Conservation (phyloP, 2,113 vertebrate species). For the Cheilinus undulatus region DNA sequence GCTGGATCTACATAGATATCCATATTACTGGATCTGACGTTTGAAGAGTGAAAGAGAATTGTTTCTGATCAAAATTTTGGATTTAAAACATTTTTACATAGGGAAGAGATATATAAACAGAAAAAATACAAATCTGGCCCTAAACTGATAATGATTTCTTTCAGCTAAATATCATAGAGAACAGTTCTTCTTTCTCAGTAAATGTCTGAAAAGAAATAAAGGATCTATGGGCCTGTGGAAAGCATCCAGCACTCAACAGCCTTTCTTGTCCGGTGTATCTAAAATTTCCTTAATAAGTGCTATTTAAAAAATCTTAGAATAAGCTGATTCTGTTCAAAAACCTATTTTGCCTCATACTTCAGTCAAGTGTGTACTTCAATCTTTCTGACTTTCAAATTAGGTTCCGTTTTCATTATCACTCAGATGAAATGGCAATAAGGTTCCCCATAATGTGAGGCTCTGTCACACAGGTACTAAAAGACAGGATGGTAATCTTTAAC, state of each 20-base stretch:
- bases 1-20: constrained; percentile 1
- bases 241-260: neutral
- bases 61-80: neutral
- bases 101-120: no score
- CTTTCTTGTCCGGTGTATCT: neutral
- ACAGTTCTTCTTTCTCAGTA: no score
- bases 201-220: neutral
- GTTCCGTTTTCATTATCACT: constrained; percentile 2
- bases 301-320: neutral
- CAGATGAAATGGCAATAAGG: neutral
- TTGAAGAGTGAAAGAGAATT: neutral
- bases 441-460: neutral
- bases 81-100: no score
- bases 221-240: neutral
- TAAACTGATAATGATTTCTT: no score
- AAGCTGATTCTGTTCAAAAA: constrained; percentile 12
- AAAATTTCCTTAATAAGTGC: neutral
- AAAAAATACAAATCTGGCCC: neutral
- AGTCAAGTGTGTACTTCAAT: constrained; percentile 11
- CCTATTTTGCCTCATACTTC: constrained; percentile 11
- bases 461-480: neutral
- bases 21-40: constrained; percentile 8
- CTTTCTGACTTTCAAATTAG: constrained; percentile 6
- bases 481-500: neutral
- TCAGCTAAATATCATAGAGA: no score